Evolutionary conservation across 2,113 vertebrate genomes (phyloP).

Genomic region (Lethenteron reissneri): DNA sequence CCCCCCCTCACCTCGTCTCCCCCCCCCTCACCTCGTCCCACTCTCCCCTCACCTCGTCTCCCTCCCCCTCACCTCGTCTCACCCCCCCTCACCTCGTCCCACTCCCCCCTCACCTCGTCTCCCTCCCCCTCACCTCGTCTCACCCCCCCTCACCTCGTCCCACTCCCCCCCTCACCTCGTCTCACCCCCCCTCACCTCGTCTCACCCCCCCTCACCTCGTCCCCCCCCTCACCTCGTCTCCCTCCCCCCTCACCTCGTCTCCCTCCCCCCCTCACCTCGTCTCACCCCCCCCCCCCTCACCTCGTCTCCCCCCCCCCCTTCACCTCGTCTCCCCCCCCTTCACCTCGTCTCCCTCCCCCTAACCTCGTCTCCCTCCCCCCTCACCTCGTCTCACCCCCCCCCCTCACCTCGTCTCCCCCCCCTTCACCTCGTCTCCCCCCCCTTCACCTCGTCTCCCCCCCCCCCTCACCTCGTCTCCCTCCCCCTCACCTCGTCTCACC

Average conservation of each 20-base stretch:
- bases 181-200: background rate
- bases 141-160: background rate
- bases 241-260: background rate
- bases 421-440: background rate
- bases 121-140: background rate
- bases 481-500: background rate
- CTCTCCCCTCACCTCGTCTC: background rate
- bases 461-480: background rate
- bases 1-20: background rate
- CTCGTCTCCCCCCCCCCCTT: background rate
- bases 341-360: background rate
- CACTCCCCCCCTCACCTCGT: background rate
- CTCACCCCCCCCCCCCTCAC: background rate
- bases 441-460: background rate
- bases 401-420: background rate
- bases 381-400: background rate
- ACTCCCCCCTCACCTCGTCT: background rate
- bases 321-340: background rate
- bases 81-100: background rate
- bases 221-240: background rate
- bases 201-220: background rate
- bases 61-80: background rate
- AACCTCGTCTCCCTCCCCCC: background rate
- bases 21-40: background rate
- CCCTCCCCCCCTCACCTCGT: background rate